phyloP scores from a whole-genome alignment of 53 echinoderm and acorn worm species.

The Patiria pectinifera region DNA sequence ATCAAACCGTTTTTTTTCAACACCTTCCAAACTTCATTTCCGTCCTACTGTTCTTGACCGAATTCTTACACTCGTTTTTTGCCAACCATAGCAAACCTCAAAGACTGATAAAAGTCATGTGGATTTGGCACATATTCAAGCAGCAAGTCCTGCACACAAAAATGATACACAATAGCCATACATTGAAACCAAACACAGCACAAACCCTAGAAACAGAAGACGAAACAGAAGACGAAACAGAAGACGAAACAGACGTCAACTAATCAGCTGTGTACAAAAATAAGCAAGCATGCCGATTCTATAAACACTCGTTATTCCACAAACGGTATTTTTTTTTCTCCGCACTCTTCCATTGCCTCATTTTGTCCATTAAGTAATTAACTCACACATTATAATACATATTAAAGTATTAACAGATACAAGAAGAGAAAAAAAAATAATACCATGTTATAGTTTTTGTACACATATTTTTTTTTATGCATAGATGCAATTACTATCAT shows the following conservation, averaged over 20 bases:
- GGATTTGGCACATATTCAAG: no score
- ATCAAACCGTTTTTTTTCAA: no score
- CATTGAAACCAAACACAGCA: neutral
- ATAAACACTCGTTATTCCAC: neutral
- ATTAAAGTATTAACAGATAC: conserved; percentile 7
- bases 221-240: neutral
- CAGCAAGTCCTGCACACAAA: no score
- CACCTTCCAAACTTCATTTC: no score
- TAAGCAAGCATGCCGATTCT: neutral
- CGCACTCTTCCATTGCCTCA: neutral
- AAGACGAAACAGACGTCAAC: neutral
- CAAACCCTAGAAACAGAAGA: neutral
- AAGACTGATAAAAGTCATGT: no score
- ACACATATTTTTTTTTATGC: conserved; percentile 6
- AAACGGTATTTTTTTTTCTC: neutral
- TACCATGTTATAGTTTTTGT: neutral
- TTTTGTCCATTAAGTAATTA: neutral
- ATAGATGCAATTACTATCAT: conserved; percentile 1
- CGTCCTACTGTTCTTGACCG: no score
- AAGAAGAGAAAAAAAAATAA: neutral
- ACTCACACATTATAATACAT: conserved; percentile 25
- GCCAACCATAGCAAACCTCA: no score
- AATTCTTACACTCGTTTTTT: no score
- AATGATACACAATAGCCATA: no score
- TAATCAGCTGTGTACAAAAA: neutral